Base-by-base conservation (phyloP, 2,888 invertebrate species). In the Rambutsinella grinnellia region DNA sequence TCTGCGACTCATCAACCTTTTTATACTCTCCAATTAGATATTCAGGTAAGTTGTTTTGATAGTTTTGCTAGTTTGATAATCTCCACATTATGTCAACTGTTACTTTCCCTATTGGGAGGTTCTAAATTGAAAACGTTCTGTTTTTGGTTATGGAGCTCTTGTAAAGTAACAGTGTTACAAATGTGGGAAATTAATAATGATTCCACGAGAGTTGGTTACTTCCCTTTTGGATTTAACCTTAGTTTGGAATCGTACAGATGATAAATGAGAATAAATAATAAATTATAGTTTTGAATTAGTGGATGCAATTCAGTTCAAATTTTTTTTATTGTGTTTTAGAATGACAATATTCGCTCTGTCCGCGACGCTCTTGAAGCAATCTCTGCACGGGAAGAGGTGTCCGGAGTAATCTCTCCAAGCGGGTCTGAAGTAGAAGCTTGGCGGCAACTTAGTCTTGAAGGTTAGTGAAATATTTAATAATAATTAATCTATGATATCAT, bases 1-100 rank as follows among this genome's bases (percentile, higher is more conserved):
- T 95, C 96, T 0, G 96, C 96, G 86, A 95, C 94, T 82, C 93
- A 97, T 80, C 95, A 97, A 87, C 97, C 97, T 0, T 98, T 98
- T 89, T 97, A 97, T 87, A 96, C 97, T 0, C 89, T 98, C 78
- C 97, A 96, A 86, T 90, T 98, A 28, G 96, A 98, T 85, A 96
- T 98, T 84, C 95, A 96, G 90, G 96, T 95, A 86, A 85, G 85
- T 84, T 36, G 6, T 36, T 13, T 13, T 36, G 36, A 36, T 8
- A 13, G 13, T 36, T 8, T 36, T 36, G 36, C 36, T n/a, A n/a
- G n/a, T n/a, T n/a, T n/a, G n/a, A n/a, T n/a, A n/a, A n/a, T n/a
- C n/a, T 66, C 77, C 79, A 79, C 76, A 75, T 71, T 58, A 26
- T 66, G 81, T 81, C 81, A 81, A 79, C 81, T 71, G 62, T 54